Conservation (phyloP, 2,888 invertebrate species). For the Andrena chrysosceles region DNA sequence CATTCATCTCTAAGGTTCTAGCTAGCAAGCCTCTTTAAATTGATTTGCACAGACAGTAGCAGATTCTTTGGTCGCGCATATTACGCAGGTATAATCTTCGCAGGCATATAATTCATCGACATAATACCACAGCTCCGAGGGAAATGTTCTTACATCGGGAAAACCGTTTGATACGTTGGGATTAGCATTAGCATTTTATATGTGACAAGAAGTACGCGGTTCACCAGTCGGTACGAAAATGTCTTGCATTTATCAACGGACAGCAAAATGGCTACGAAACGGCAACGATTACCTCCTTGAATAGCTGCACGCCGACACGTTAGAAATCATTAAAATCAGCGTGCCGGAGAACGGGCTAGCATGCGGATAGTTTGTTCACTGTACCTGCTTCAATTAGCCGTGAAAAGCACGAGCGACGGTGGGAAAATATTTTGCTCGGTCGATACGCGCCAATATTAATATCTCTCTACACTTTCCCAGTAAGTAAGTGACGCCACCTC, state of each 20-base stretch:
- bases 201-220: conserved; percentile 57
- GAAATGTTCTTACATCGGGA: not conserved
- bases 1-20: not conserved
- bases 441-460: conserved; percentile 77
- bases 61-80: not conserved
- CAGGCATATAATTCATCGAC: not conserved
- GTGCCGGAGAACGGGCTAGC: not conserved
- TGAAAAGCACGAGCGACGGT: conserved; percentile 41
- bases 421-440: conserved; percentile 78
- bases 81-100: conserved; percentile 16
- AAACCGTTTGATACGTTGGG: conserved; percentile 28
- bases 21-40: conserved; percentile 26
- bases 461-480: conserved; percentile 65
- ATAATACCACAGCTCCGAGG: not conserved
- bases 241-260: conserved; percentile 84
- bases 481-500: conserved; percentile 74
- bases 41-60: conserved; percentile 14
- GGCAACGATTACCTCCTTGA: conserved; percentile 51
- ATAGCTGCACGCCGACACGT: conserved; percentile 41
- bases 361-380: conserved; percentile 10
- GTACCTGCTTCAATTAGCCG: conserved; percentile 56
- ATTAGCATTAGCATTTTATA: conserved; percentile 59
- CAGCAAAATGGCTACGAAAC: conserved; percentile 83
- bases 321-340: conserved; percentile 7
- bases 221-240: conserved; percentile 84